phyloP scores from a whole-genome alignment of 1,140 invertebrate species.

The Holcopasites calliopsidis region DNA sequence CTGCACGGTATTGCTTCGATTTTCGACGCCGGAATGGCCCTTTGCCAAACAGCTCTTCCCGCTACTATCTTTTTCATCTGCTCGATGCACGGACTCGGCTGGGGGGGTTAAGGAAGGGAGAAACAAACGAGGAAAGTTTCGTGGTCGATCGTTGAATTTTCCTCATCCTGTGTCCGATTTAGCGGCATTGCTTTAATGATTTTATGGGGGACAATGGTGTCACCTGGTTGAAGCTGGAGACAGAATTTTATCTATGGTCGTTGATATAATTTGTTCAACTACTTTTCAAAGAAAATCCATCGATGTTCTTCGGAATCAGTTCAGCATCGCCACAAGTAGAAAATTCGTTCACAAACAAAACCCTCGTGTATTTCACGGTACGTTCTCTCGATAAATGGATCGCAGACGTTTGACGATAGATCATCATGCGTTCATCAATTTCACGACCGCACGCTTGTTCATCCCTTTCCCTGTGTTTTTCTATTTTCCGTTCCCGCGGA shows the following conservation, averaged over 20 bases:
- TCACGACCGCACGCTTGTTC: not conserved
- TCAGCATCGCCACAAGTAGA: too few species aligned
- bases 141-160: slow-evolving; percentile 20
- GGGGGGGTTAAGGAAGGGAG: not conserved
- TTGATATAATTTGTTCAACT: not conserved
- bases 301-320: too few species aligned
- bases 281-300: too few species aligned
- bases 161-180: not conserved
- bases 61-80: slow-evolving; percentile 2
- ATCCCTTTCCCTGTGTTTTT: not conserved
- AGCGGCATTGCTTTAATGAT: not conserved
- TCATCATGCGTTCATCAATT: too few species aligned
- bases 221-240: not conserved
- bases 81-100: not conserved
- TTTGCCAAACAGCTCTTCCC: slow-evolving; percentile 44
- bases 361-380: too few species aligned
- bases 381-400: too few species aligned
- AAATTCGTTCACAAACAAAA: too few species aligned
- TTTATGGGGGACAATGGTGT: not conserved
- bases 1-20: slow-evolving; percentile 35
- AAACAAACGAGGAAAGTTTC: not conserved
- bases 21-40: slow-evolving; percentile 43
- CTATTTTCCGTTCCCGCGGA: not conserved
- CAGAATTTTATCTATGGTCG: not conserved
- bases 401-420: too few species aligned